Base-by-base conservation (phyloP, 2,888 invertebrate genomes). In the Apamea anceps region DNA sequence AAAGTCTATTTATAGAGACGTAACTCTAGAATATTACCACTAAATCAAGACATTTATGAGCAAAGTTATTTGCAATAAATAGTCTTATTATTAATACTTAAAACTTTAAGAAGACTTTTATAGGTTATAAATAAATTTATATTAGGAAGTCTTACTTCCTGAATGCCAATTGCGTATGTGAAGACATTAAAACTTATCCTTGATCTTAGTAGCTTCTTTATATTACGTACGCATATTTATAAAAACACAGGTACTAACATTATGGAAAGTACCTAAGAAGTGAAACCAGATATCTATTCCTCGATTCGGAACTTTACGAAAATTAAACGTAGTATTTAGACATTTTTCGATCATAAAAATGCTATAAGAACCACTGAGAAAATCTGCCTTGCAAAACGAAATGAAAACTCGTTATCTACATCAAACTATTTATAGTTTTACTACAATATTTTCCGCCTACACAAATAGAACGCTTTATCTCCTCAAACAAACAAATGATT, bases 101-200 rank as follows among this genome's bases (percentile, higher is more conserved):
- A 67, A 18, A n/a, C 28, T 67, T 18, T 63, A 72, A 45, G 18
- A 81, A 62, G 8, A 25, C 1, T 65, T 81, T 72, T 42, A 75
- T 28, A 51, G 13, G 48, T 28, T 75, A 67, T 84, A 67, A 79
- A 80, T 62, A 84, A 7, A 65, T 67, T 68, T 81, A 72, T 48
- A 85, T 81, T 72, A 81, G 48, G 32, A 42, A 48, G 48, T 63
- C 2, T 32, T 45, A 74, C 71, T 81, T 82, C 85, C 82, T 2
- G 12, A 28, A 81, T 48, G 70, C 74, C 66, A 65, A 71, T 70
- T 48, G 7, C 32, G 18, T 54, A 51, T 42, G n/a, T 57, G 13
- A 83, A 78, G 77, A 70, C 0, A 51, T 81, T 71, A 54, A 28
- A 78, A 84, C 1, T 51, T 4, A 54, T 54, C 67, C 45, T 78